Base-by-base conservation (phyloP, 1,140 invertebrate species). In the Atopsyche davidsoni region DNA sequence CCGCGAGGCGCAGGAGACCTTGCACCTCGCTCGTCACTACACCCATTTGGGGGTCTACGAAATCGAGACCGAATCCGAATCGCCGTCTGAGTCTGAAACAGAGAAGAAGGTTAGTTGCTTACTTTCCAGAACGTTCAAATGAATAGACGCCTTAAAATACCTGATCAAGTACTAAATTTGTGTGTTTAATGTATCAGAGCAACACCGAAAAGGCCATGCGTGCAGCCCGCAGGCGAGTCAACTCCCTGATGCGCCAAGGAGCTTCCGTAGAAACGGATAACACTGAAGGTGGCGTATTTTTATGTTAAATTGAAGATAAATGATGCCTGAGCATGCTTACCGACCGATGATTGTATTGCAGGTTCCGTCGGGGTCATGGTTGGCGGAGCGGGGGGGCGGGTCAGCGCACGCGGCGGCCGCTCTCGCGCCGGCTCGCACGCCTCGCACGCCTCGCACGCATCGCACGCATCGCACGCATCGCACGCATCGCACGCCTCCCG, bases 401-500 rank as follows among this genome's bases (percentile, higher is more conserved):
- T 28, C 24, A n/a, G n/a, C n/a, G n/a, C n/a, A n/a, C n/a, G n/a
- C n/a, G n/a, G n/a, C n/a, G n/a, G n/a, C n/a, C n/a, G n/a, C n/a
- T n/a, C n/a, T n/a, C n/a, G 17, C 6, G 6, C 35, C 3, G 38
- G 17, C 3, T 3, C 24, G 53, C 36, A 25, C 41, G 18, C 35
- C n/a, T n/a, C n/a, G n/a, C n/a, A n/a, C n/a, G n/a, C n/a, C n/a
- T n/a, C n/a, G n/a, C n/a, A n/a, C n/a, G n/a, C n/a, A n/a, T n/a
- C n/a, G n/a, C n/a, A n/a, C n/a, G n/a, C n/a, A n/a, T n/a, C n/a
- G n/a, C n/a, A n/a, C n/a, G n/a, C n/a, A n/a, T n/a, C n/a, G n/a
- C n/a, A n/a, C n/a, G n/a, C n/a, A n/a, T n/a, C n/a, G n/a, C n/a
- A 64, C 4, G 63, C 62, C 10, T 69, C 67, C 2, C 59, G 65